These are phyloP conservation scores for Spea multiplicata DNA, from an alignment of 2,113 vertebrate species.

Conservation along the genomic window DNA sequence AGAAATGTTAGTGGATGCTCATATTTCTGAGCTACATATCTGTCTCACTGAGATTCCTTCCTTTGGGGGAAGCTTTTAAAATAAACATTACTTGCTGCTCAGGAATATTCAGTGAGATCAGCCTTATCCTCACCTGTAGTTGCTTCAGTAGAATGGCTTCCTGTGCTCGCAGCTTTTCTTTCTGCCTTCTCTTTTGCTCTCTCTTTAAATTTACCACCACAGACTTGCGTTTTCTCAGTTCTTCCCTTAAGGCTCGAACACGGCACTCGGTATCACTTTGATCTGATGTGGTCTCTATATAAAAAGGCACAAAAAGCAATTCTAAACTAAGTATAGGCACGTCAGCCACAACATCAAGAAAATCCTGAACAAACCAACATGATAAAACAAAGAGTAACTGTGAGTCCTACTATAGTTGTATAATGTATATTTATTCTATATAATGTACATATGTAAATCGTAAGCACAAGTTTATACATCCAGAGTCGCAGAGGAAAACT, in stretches of 20 bases:
- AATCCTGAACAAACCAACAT: too few species aligned
- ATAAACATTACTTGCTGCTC: too few species aligned
- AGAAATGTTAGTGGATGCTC: background rate
- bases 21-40: background rate
- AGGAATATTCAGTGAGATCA: background rate
- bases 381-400: too few species aligned
- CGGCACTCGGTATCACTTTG: constrained; percentile 93
- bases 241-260: constrained; percentile 87
- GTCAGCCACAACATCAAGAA: too few species aligned
- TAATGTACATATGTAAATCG: too few species aligned
- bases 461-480: too few species aligned
- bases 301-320: constrained; percentile 47
- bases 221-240: constrained; percentile 84
- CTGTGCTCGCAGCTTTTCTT: constrained; percentile 89
- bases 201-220: constrained; percentile 90
- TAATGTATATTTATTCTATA: too few species aligned
- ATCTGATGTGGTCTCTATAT: constrained; percentile 84
- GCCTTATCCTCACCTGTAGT: constrained; percentile 76
- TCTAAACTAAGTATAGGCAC: too few species aligned
- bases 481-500: too few species aligned
- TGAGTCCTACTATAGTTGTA: too few species aligned
- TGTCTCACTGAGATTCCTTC: too few species aligned
- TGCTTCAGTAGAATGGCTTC: constrained; percentile 92
- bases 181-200: constrained; percentile 90
- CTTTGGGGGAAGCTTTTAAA: too few species aligned